Evolutionary conservation across 2,888 invertebrate genomes (phyloP).

Genomic region (Bombylius discolor): DNA sequence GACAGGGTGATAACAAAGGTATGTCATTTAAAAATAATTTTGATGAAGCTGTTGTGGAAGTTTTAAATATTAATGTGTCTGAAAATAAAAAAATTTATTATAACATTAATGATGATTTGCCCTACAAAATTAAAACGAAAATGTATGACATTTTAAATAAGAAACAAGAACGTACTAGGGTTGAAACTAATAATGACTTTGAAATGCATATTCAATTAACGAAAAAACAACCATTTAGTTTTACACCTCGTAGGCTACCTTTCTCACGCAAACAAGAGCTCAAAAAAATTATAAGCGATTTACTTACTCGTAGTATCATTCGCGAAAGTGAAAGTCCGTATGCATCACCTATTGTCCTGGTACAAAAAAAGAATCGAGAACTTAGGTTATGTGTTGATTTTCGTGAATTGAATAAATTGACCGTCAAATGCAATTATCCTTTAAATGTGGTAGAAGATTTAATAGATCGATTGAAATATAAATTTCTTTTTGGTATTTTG

Average conservation of each 20-base stretch:
- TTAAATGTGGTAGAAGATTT: conserved; percentile 29
- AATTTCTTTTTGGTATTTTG: conserved; percentile 9
- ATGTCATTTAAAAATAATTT: too few relatives aligned
- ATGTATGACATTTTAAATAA: too few relatives aligned
- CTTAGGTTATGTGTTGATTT: conserved; percentile 22
- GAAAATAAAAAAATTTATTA: too few relatives aligned
- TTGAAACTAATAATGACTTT: too few relatives aligned
- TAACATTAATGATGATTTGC: too few relatives aligned
- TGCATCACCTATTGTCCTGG: conserved; percentile 11
- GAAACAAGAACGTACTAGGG: too few relatives aligned
- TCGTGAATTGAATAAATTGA: conserved; percentile 19
- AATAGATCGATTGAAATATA: conserved; percentile 12
- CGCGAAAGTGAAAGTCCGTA: conserved; percentile 9
- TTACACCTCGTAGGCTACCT: not conserved
- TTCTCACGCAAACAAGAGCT: not conserved
- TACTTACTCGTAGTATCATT: conserved; percentile 13
- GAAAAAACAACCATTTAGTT: not conserved
- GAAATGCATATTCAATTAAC: not conserved
- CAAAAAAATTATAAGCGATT: conserved; percentile 1
- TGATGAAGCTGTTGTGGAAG: too few relatives aligned
- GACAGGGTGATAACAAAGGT: too few relatives aligned
- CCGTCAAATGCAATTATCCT: conserved; percentile 21
- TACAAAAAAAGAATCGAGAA: conserved; percentile 19
- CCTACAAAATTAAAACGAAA: too few relatives aligned
- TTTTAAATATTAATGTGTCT: too few relatives aligned